Evolutionary conservation across 2,888 invertebrate genomes (phyloP).

Genomic region (Phasia obesa): DNA sequence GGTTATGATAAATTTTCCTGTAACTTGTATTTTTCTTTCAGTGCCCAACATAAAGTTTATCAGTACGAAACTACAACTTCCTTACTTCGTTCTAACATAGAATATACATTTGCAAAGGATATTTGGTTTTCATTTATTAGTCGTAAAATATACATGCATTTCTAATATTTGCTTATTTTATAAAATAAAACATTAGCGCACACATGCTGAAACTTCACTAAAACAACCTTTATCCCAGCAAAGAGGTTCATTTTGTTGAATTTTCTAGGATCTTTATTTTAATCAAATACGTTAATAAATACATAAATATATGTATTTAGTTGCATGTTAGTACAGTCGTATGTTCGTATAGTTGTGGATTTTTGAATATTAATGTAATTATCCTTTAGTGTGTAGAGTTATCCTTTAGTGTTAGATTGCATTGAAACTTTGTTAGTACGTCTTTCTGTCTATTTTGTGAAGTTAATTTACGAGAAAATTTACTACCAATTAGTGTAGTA

Average conservation of each 20-base stretch:
- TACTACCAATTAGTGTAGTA: slow-evolving; percentile 78
- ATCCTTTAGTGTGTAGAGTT: slow-evolving; percentile 26
- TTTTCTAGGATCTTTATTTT: slow-evolving; percentile 38
- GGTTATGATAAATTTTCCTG: too few species aligned
- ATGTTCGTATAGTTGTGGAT: not conserved
- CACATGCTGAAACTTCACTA: not conserved
- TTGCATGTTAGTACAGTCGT: not conserved
- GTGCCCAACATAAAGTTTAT: too few species aligned
- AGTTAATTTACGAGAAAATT: slow-evolving; percentile 80
- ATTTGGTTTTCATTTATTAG: slow-evolving; percentile 12
- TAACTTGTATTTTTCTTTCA: too few species aligned
- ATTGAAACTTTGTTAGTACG: slow-evolving; percentile 13
- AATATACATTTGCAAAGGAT: too few species aligned
- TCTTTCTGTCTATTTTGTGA: slow-evolving; percentile 45
- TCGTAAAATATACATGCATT: slow-evolving; percentile 13
- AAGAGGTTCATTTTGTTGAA: not conserved
- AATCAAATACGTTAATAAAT: slow-evolving; percentile 25
- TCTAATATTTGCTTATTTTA: slow-evolving; percentile 50
- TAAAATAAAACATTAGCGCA: too few species aligned
- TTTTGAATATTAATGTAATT: slow-evolving; percentile 43
- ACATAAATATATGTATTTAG: not conserved
- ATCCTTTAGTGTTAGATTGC: not conserved
- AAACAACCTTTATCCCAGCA: too few species aligned
- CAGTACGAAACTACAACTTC: too few species aligned
- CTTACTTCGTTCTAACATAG: too few species aligned